Evolutionary conservation across 2,113 vertebrate genomes (phyloP), one percentile per base, ranked within the genome.

Genomic region (Paraplagusia blochii): DNA sequence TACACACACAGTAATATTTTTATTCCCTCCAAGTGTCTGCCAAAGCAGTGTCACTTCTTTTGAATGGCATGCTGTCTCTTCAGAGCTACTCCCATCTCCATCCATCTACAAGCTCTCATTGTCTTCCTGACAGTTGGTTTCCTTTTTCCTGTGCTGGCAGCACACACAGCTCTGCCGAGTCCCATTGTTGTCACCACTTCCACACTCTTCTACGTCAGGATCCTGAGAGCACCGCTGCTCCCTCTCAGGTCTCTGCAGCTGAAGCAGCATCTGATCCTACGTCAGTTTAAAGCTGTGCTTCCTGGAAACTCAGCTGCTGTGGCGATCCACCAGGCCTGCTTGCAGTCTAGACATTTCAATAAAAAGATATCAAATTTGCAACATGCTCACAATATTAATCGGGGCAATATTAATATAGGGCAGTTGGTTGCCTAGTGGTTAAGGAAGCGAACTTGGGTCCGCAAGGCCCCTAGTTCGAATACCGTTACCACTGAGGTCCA

Each of bases 81-180:
- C 40, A 57, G 33, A 69, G 45, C 43, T 63, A 40, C 67, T 78
- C 74, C 56, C 66, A 54, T 58, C 75, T 64, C 75, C 74, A 74
- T 81, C 80, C 76, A 87, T 86, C 76, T 69, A 55, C 56, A 58
- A 14, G 60, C 17, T 56, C 50, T 47, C 22, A 71, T 81, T 87
- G 84, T 86, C 73, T 77, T 76, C 58, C 72, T 84, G 84, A 80
- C 83, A 75, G 53, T 77, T 55, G 51, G 69, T 74, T 90, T 90
- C 83, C 88, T 83, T 78, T 82, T 89, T 88, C 84, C 85, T 88
- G 77, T 77, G 44, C 62, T 77, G 76, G 79, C 68, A 77, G 69
- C 68, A 53, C 52, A 63, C 42, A 33, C 33, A 36, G 54, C 68
- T 76, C 56, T 29, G 59, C 51, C 62, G 64, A 57, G 54, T 54